Percentiles rank a stretch among this genome's conserved stretches.
These are phyloP conservation scores for Monopis laevigella DNA, from an alignment of 2,888 invertebrate species.

Conservation along the genomic window DNA sequence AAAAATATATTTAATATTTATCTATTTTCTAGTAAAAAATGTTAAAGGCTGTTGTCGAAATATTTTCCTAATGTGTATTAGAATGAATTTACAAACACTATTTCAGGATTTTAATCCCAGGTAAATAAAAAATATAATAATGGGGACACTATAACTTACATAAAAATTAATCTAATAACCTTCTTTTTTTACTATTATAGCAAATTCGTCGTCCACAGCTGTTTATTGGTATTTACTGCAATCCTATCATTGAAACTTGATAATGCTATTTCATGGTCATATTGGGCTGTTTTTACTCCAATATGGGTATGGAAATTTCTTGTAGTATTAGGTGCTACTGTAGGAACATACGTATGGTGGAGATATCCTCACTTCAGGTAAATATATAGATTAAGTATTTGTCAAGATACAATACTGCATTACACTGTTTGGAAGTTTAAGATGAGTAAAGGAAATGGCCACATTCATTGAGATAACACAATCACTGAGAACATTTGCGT, in stretches of 20 bases:
- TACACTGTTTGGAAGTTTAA: no score
- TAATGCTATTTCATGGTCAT: conserved; percentile 89
- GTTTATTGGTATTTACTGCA: conserved; percentile 89
- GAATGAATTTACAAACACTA: conserved; percentile 88
- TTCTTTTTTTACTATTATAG: conserved; percentile 71
- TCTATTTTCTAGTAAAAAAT: no score
- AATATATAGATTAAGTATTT: no score
- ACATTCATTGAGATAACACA: no score
- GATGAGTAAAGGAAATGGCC: no score
- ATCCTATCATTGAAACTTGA: conserved; percentile 92
- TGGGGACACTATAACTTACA: conserved; percentile 16
- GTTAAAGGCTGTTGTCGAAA: no score
- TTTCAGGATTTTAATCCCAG: conserved; percentile 94
- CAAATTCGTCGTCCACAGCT: conserved; percentile 96
- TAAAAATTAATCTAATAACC: conserved; percentile 15
- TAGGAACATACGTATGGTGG: conserved; percentile 97
- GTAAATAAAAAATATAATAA: conserved; percentile 46
- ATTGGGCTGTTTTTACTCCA: conserved; percentile 95
- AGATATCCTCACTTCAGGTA: conserved; percentile 94
- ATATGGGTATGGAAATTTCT: conserved; percentile 98
- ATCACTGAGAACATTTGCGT: no score
- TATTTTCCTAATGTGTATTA: conserved; percentile 46
- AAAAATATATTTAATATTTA: no score
- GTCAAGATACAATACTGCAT: no score
- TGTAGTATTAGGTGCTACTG: conserved; percentile 88